These are phyloP conservation scores for Drosophila nasuta DNA, from an alignment of 1,140 invertebrate species.

Conservation along the genomic window DNA sequence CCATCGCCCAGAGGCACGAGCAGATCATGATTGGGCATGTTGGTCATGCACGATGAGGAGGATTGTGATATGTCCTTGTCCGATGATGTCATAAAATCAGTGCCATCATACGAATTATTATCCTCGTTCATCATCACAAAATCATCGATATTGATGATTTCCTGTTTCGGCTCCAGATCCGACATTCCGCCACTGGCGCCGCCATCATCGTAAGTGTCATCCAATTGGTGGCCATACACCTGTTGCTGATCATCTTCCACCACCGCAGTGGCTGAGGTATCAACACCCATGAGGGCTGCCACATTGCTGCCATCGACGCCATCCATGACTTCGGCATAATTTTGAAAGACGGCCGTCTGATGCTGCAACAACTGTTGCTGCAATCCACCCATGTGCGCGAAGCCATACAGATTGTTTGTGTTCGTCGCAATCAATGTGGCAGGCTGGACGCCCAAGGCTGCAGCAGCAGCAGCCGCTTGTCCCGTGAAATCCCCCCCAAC, in stretches of 20 bases:
- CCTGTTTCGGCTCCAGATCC: conserved; percentile 74
- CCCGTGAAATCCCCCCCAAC: conserved; percentile 83
- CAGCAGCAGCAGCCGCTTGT: conserved; percentile 74
- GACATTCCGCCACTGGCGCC: conserved; percentile 64
- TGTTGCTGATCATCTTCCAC: conserved; percentile 78
- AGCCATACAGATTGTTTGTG: conserved; percentile 78
- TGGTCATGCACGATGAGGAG: conserved; percentile 70
- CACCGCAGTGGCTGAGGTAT: conserved; percentile 39
- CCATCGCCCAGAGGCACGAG: conserved; percentile 70
- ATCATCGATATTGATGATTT: conserved; percentile 84
- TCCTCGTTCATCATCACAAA: conserved; percentile 84
- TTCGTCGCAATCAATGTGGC: conserved; percentile 76
- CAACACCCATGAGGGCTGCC: conserved; percentile 50
- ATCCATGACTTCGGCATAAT: conserved; percentile 75
- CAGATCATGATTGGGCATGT: conserved; percentile 64
- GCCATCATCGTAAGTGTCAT: conserved; percentile 73
- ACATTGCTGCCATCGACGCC: conserved; percentile 56
- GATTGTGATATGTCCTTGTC: conserved; percentile 79
- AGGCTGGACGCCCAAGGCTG: conserved; percentile 72
- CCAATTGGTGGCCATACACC: conserved; percentile 71
- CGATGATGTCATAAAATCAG: conserved; percentile 84
- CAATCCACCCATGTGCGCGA: conserved; percentile 77
- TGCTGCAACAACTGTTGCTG: conserved; percentile 79
- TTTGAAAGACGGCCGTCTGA: conserved; percentile 69
- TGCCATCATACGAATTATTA: conserved; percentile 84